phyloP scores from a whole-genome alignment of 2,797 vertebrate species.

The Chrosomus eos region DNA sequence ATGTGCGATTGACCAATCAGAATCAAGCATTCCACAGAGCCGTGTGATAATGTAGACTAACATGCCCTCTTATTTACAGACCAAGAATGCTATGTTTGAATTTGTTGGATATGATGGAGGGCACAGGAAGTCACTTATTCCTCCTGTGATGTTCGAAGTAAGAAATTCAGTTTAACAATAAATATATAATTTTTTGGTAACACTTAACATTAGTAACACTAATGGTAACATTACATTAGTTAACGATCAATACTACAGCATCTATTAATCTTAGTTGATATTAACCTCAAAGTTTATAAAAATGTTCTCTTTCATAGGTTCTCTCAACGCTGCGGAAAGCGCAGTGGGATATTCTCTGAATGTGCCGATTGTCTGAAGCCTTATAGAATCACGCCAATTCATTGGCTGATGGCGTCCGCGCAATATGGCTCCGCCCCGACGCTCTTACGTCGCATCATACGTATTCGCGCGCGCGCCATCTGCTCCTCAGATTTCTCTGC shows the following conservation, averaged over 20 bases:
- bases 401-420: no score
- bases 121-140: constrained; percentile 90
- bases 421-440: no score
- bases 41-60: background rate
- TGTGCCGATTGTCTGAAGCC: no score
- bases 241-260: background rate
- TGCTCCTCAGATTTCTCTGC: no score
- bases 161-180: constrained; percentile 27
- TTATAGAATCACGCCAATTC: no score
- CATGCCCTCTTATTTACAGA: constrained; percentile 61
- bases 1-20: no score
- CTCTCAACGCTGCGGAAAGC: no score
- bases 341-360: no score
- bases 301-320: no score
- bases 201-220: background rate
- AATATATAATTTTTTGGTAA: background rate
- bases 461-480: no score
- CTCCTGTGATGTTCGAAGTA: constrained; percentile 92
- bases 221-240: background rate
- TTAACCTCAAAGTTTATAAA: background rate
- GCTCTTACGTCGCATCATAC: no score
- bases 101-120: constrained; percentile 81
- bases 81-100: constrained; percentile 75
- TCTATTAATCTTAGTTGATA: background rate
- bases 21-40: no score